Evolutionary conservation across 2,113 vertebrate genomes (phyloP).

Genomic region (Eulacestoma nigropectus): DNA sequence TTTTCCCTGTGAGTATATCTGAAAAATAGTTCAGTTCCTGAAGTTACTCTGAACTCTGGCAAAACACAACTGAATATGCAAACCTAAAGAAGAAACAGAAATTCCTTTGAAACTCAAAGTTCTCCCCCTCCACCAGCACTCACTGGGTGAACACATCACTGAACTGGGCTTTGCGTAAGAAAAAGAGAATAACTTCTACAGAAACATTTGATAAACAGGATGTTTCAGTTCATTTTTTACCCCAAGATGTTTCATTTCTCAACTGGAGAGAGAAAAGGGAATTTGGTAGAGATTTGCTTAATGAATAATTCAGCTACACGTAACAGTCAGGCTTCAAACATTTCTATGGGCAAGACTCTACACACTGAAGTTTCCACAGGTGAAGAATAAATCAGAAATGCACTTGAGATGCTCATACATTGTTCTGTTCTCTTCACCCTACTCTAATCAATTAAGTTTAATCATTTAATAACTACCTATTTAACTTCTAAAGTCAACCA

Average conservation of each 20-base stretch:
- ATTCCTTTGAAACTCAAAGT: neutral
- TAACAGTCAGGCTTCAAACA: neutral
- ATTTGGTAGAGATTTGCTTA: neutral
- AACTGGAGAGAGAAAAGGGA: neutral
- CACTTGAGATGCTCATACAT: neutral
- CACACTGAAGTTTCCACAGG: neutral
- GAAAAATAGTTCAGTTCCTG: neutral
- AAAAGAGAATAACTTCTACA: neutral
- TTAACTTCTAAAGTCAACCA: too few relatives aligned
- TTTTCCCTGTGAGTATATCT: neutral
- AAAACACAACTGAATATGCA: neutral
- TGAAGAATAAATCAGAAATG: neutral
- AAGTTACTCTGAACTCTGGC: neutral
- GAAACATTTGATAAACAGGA: neutral
- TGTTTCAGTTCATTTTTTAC: neutral
- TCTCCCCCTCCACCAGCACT: neutral
- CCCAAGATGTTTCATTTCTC: neutral
- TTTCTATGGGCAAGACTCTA: neutral
- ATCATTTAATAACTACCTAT: neutral
- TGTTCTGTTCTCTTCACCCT: neutral
- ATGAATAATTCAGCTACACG: fast-evolving
- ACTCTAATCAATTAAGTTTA: neutral
- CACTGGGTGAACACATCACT: neutral
- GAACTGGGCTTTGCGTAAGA: neutral
- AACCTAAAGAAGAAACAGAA: neutral